Conservation (phyloP, 2,797 vertebrate genomes). For the Sternarchorhynchus goeldii region DNA sequence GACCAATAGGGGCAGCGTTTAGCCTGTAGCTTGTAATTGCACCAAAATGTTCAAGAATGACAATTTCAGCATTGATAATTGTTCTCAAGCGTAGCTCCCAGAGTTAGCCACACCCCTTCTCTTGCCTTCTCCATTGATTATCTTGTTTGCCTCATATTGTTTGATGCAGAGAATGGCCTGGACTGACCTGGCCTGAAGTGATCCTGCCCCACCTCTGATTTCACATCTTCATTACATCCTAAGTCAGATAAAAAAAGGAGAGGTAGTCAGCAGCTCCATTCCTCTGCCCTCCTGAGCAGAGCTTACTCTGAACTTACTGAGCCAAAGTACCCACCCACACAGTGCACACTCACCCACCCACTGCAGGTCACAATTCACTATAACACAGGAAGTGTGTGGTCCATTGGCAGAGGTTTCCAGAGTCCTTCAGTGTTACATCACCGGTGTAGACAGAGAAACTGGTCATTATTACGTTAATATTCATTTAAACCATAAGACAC, state of each 20-base stretch:
- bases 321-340: conserved; percentile 25
- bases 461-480: not conserved
- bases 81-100: not conserved
- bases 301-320: conserved; percentile 43
- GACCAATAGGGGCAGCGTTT: conserved; percentile 13
- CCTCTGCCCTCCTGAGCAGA: conserved; percentile 19
- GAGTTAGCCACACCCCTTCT: conserved; percentile 19
- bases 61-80: too few species aligned
- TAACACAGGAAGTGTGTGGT: conserved; percentile 49
- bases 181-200: conserved; percentile 2
- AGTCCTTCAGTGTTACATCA: conserved; percentile 10
- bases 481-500: not conserved
- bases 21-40: not conserved
- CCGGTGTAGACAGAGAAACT: not conserved
- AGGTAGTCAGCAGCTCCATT: conserved; percentile 14
- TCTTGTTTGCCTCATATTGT: conserved; percentile 29
- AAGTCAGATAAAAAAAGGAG: conserved; percentile 26
- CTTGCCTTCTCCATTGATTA: conserved; percentile 12
- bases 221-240: conserved; percentile 47
- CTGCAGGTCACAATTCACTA: conserved; percentile 32
- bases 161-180: not conserved
- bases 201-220: conserved; percentile 43
- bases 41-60: too few species aligned
- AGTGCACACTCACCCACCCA: conserved; percentile 16
- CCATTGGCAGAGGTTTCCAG: conserved; percentile 27